Evolutionary conservation across 2,888 invertebrate species (phyloP).

Genomic region (Pseudanteris insignis): DNA sequence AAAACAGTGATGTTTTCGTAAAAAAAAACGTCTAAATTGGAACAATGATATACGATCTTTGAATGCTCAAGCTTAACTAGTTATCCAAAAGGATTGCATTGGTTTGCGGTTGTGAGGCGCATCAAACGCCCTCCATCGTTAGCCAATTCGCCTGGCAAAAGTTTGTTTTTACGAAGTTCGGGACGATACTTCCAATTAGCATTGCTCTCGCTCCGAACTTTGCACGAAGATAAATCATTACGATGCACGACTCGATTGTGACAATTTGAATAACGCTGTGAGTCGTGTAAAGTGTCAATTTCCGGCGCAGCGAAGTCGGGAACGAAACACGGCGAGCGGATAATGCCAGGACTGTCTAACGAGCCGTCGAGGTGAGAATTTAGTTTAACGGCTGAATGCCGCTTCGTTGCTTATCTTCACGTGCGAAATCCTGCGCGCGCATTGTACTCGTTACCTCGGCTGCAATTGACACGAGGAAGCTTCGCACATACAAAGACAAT

Average conservation of each 20-base stretch:
- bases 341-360: slow-evolving; percentile 51
- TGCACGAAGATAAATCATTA: slow-evolving; percentile 32
- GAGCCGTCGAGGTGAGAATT: slow-evolving; percentile 57
- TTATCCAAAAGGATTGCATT: slow-evolving; percentile 9
- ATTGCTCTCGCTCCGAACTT: slow-evolving; percentile 14
- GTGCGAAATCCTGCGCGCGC: slow-evolving; percentile 47
- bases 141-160: slow-evolving; percentile 13
- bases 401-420: slow-evolving; percentile 51
- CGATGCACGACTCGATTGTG: slow-evolving; percentile 35
- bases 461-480: slow-evolving; percentile 53
- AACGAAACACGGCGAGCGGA: slow-evolving; percentile 24
- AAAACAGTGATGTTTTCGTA: no score
- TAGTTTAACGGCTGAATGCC: slow-evolving; percentile 54
- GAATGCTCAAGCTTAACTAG: slow-evolving; percentile 3
- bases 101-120: not conserved
- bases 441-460: slow-evolving; percentile 53
- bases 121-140: slow-evolving; percentile 16
- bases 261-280: slow-evolving; percentile 34
- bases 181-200: slow-evolving; percentile 28
- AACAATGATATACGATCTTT: not conserved
- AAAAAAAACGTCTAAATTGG: slow-evolving; percentile 1
- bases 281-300: slow-evolving; percentile 39
- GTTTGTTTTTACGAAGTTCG: slow-evolving; percentile 34
- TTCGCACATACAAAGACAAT: slow-evolving; percentile 22
- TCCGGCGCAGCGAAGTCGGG: slow-evolving; percentile 18